Base-by-base conservation (phyloP, 1,140 invertebrate genomes). In the Ooceraea biroi region DNA sequence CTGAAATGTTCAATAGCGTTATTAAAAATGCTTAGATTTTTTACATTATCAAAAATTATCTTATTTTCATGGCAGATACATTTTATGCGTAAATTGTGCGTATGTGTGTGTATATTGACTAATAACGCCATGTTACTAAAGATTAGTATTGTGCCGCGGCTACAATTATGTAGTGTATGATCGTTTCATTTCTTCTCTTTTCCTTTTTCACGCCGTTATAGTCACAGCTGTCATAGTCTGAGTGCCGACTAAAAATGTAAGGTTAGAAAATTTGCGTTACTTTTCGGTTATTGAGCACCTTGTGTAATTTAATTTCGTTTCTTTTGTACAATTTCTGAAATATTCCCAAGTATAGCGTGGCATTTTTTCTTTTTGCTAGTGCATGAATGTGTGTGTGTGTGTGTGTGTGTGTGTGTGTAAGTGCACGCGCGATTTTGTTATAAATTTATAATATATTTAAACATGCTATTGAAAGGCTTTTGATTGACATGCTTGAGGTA, bases 81-180 rank as follows among this genome's bases (percentile, higher is more conserved):
- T 74, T 12, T 22, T 46, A 44, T 25, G 11, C n/a, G 25, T 22
- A 36, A 36, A 36, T 5, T 60, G 4, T 52, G 10, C 41, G 19
- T 60, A 10, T 61, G 22, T 22, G 10, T 30, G 3, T 61, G 12
- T 63, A 69, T 17, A 11, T 22, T 22, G 25, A 11, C 11, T 46
- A 52, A 27, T 77, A 50, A 76, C 58, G 3, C n/a, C n/a, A n/a
- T n/a, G n/a, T n/a, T 82, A 41, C 52, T 48, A 82, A 57, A 44
- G 0, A 61, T 5, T 50, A n/a, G n/a, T n/a, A 0, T 5, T 22
- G 2, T 52, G 22, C 25, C 50, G 19, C 41, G 46, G 36, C 36
- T 36, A 50, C 25, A 52, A 19, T 50, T 4, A 76, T 55, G 12
- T 57, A 1, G 19, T 3, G 4, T 22, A 65, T 25, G 19, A 36